Evolutionary conservation across 2,797 vertebrate genomes (phyloP), one percentile per base, ranked within the genome.

Genomic region (Scarus forsteni): DNA sequence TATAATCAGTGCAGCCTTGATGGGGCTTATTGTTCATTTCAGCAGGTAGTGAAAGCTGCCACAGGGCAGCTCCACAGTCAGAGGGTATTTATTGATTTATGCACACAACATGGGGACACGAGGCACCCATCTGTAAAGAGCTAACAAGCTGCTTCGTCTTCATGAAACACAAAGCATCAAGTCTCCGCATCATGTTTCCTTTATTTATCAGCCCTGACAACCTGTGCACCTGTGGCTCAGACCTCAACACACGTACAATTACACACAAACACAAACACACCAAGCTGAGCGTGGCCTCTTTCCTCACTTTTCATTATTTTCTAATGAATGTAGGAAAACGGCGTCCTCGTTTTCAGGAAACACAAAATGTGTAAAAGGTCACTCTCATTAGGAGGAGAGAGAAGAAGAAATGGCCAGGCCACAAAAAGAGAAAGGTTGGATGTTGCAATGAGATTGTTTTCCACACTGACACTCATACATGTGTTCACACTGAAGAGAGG

Each of bases 181-280:
- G 59, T 39, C 74, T 27, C 70, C 53, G 36, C 54, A 77, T 78
- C 70, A 56, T 44, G 19, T 43, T 19, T 27, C 27, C 4, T 71
- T 82, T 76, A 72, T 73, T 78, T 49, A 76, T 78, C 59, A 60
- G 72, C 3, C 48, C n/a, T 63, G 80, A 81, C 60, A 73, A 69
- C 56, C 46, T 15, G 10, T 18, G 53, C 79, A 81, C 76, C 80
- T 87, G 70, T 74, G 73, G 73, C 78, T 85, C 81, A 53, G 65
- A 62, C 60, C 7, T 15, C n/a, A 10, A 3, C 60, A 7, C 16
- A 19, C 48, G 10, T 6, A 46, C 38, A 39, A 27, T 18, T 16
- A 19, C 38, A 57, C 13, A 38, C 46, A 40, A n/a, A 65, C 60
- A 66, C 39, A 38, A n/a, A n/a, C 56, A 18, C 60, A 77, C 49